Conservation (phyloP, 2,113 vertebrate species). For the Limnothrissa miodon region DNA sequence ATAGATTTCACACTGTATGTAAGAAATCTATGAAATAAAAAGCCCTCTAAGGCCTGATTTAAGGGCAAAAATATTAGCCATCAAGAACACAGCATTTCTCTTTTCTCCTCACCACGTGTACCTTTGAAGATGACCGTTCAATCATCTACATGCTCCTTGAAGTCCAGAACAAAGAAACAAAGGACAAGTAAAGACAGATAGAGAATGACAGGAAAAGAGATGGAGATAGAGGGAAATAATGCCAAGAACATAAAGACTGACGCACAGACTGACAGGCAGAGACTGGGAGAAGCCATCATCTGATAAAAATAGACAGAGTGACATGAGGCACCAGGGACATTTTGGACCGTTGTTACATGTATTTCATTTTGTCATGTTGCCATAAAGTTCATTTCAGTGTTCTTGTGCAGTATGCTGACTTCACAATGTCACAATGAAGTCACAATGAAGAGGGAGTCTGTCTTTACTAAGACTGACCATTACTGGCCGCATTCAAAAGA, state of each 20-base stretch:
- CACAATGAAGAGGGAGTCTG: no score
- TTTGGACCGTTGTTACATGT: not conserved
- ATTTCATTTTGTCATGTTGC: not conserved
- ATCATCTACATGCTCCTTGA: not conserved
- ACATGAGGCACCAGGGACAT: not conserved
- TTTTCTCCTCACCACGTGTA: not conserved
- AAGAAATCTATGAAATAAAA: not conserved
- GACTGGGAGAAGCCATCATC: not conserved
- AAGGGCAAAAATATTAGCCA: not conserved
- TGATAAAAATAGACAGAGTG: not conserved
- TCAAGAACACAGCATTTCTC: not conserved
- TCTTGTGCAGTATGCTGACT: no score
- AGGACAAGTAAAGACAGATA: not conserved
- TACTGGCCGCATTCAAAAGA: no score
- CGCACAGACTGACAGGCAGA: not conserved
- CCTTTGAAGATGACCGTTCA: conserved; percentile 1
- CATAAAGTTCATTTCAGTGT: not conserved
- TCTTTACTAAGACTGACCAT: no score
- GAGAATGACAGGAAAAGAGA: not conserved
- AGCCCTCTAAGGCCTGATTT: not conserved
- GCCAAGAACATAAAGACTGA: not conserved
- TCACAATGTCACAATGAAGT: no score
- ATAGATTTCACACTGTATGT: no score
- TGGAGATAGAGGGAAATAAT: not conserved
- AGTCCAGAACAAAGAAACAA: not conserved